Base-by-base conservation (phyloP, 2,113 vertebrate genomes). In the Apteryx owenii region DNA sequence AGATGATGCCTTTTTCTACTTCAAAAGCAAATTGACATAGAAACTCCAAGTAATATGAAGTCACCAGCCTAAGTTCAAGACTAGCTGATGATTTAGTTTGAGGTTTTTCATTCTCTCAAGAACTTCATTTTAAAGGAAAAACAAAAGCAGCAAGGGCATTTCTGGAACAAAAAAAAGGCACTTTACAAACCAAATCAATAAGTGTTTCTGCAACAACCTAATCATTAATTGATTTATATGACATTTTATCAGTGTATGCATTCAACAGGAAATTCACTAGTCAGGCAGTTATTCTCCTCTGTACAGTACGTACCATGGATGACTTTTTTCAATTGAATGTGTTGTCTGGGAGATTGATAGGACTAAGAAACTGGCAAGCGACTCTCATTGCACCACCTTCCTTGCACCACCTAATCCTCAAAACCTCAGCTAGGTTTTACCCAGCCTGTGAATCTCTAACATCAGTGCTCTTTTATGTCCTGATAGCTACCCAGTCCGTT, bases 211-310 rank as follows among this genome's bases (percentile, higher is more conserved):
- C 62, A 69, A 73, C 77, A 87, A 61, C 53, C 62, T 94, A 61
- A 95, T 92, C 78, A 62, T 93, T 89, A 84, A 84, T 88, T 85
- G 76, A 88, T 91, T 87, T 68, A 58, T 56, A 69, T 10, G 40
- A 29, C 18, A 18, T 61, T 76, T 91, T 76, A 82, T 66, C 79
- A 79, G 91, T 28, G 20, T 31, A 54, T 54, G 10, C 9, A 2
- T 89, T 87, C 70, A 85, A 58, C 48, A 82, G 78, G 78, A 91
- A 93, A 77, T 18, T 76, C 94, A 36, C 62, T 72, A 72, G 75
- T 22, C 62, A 85, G 70, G 70, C 22, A 82, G 70, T 62, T 84
- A 46, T 61, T 87, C 38, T 85, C 26, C 60, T 58, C 69, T 69
- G 18, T 19, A 33, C 13, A 53, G 40, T 22, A 12, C 25, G 17